Base-by-base conservation (phyloP, 2,797 vertebrate genomes). In the Protosalanx chinensis region DNA sequence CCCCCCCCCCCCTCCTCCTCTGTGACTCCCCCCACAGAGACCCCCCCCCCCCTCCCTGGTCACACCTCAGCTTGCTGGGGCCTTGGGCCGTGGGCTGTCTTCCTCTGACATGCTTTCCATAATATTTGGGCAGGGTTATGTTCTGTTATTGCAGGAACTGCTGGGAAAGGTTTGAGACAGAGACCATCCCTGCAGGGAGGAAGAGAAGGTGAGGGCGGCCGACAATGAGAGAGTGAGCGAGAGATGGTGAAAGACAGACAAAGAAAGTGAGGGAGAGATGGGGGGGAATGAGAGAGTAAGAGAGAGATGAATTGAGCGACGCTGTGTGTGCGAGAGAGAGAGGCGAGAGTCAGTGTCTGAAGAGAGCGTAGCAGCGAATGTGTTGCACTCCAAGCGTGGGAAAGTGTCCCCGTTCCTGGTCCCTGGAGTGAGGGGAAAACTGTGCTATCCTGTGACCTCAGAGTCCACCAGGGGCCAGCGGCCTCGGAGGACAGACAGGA, bases 361-460 rank as follows among this genome's bases (percentile, higher is more conserved):
- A 33, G 32, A 63, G 61, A 30, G 18, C 51, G 41, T 10, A 15
- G 6, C 6, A 5, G 16, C 13, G 27, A 32, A 64, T 68, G 56
- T 51, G 57, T 84, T 79, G 80, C 81, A 75, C 76, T 85, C 69
- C 12, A 84, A 91, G 86, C 91, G 90, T 92, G 92, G 91, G 92
- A 93, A 68, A 93, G 84, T 72, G 77, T 86, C 76, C 76, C 81
- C 66, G 63, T 65, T 72, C 73, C 58, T 60, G 59, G 78, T 90
- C 91, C 89, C 91, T 53, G 67, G 90, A 83, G 91, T 75, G 77
- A 88, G 82, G 67, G 81, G 71, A 87, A 85, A 82, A 88, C 78
- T 80, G 76, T 79, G 85, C 82, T 86, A 83, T 88, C 76, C 81
- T 57, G 67, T 89, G 85, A 90, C 86, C 90, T 67, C 64, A 51